Base-by-base conservation (phyloP, 2,888 invertebrate species). In the Pachycephus smyrnensis region DNA sequence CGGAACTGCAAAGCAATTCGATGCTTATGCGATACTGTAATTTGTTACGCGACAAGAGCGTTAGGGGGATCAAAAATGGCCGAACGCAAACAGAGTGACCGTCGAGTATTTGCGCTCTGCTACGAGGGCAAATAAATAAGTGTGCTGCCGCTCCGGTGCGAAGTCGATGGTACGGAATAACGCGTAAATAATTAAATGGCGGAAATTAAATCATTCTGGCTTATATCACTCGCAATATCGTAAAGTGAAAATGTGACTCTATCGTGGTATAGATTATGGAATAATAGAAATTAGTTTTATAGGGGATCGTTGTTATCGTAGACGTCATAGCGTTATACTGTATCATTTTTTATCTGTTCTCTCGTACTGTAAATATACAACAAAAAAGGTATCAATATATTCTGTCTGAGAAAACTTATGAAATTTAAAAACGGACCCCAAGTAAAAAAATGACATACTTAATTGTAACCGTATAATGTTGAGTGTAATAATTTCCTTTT, bases 171-270 rank as follows among this genome's bases (percentile, higher is more conserved):
- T 23, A 68, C 55, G 69, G 76, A 73, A 76, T 35, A 40, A 32
- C 11, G 12, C 68, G 30, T 35, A 73, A 73, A 35, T 33, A 35
- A 77, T 73, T 77, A 77, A 77, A 77, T 40, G 73, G 30, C 73
- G 77, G 77, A 77, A 68, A 77, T 77, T 77, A 32, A 77, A 74
- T 77, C 75, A 55, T 55, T 23, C 55, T 55, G 55, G 55, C 55
- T 55, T 55, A 2, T 55, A 55, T 55, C 55, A 23, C 23, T 23
- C 9, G 23, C 23, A 55, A 55, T 55, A 55, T 55, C 55, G 55
- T 55, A 55, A 55, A 55, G 55, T 55, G 23, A 55, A 55, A 55
- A 55, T 23, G 55, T 23, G 55, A 55, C 55, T 23, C 23, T 23
- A 23, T 55, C 55, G 23, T 9, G 23, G 55, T 9, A 23, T 23